Percentiles rank a stretch among this genome's conserved stretches.
Conservation (phyloP, 1,140 invertebrate species). For the Habropoda laboriosa region DNA sequence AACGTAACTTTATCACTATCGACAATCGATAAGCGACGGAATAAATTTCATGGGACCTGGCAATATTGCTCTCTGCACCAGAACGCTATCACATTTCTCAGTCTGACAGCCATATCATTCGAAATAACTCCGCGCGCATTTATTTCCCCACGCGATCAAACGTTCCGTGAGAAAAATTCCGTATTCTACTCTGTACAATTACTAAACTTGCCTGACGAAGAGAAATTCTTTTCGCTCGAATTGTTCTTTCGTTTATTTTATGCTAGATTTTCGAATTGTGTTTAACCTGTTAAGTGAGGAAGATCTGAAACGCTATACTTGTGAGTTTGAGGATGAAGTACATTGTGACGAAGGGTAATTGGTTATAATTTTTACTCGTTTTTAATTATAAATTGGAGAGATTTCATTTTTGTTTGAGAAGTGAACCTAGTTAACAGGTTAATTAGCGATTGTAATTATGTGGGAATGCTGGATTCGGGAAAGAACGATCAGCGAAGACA, state of each 20-base stretch:
- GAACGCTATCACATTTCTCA: constrained; percentile 49
- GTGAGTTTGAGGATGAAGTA: too few species aligned
- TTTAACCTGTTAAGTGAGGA: too few species aligned
- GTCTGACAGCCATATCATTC: constrained; percentile 38
- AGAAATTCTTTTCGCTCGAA: not conserved
- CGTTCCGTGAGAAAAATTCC: not conserved
- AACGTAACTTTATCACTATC: constrained; percentile 45
- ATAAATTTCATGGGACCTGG: constrained; percentile 49
- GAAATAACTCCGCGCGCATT: constrained; percentile 33
- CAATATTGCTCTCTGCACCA: constrained; percentile 30
- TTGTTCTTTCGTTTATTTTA: not conserved
- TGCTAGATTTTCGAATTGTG: too few species aligned
- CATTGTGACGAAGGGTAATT: too few species aligned
- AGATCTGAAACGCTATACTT: too few species aligned
- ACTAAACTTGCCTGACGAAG: not conserved
- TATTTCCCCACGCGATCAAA: not conserved
- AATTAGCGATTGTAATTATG: too few species aligned
- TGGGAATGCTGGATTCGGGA: too few species aligned
- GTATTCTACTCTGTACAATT: not conserved
- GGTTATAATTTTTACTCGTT: too few species aligned
- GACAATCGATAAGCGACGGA: constrained; percentile 47
- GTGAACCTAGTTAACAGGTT: too few species aligned
- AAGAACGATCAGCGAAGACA: too few species aligned
- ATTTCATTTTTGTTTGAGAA: too few species aligned
- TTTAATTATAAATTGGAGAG: too few species aligned